Conservation (phyloP, 2,888 invertebrate genomes). For the Thereva unica region DNA sequence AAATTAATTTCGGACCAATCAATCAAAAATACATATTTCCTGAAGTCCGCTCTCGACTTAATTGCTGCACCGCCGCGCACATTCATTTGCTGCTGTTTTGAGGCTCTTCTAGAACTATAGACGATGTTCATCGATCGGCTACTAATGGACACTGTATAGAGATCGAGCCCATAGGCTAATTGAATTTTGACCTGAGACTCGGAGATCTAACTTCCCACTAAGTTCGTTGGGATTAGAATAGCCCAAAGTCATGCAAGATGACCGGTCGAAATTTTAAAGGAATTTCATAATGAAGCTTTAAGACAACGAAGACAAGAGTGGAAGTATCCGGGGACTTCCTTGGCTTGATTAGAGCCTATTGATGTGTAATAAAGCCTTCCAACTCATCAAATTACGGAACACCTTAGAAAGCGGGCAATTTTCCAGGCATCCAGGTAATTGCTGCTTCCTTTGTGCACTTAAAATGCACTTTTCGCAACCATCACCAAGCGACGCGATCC, state of each 20-base stretch:
- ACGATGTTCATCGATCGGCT: not conserved
- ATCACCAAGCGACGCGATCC: no score
- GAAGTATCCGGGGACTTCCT: no score
- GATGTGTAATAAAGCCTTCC: no score
- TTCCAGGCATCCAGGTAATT: not conserved
- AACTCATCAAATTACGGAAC: no score
- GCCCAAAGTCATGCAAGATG: not conserved
- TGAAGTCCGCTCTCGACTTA: not conserved
- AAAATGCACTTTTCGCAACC: not conserved
- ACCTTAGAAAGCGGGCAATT: no score
- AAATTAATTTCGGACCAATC: conserved; percentile 36
- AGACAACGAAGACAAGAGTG: no score
- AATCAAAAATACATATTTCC: conserved; percentile 31
- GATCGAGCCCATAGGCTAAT: not conserved
- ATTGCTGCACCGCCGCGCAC: not conserved
- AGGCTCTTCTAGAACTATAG: not conserved
- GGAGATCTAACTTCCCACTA: not conserved
- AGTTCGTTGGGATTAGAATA: not conserved
- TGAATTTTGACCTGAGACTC: not conserved
- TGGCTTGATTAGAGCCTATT: no score
- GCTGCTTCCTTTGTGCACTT: not conserved
- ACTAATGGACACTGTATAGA: not conserved
- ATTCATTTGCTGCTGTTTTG: not conserved
- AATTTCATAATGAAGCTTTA: no score
- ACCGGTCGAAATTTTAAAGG: not conserved